A percentile compares a stretch with the other conserved stretches of the same genome.
phyloP scores from a whole-genome alignment of 2,113 vertebrate genomes.

The Probosciger aterrimus region DNA sequence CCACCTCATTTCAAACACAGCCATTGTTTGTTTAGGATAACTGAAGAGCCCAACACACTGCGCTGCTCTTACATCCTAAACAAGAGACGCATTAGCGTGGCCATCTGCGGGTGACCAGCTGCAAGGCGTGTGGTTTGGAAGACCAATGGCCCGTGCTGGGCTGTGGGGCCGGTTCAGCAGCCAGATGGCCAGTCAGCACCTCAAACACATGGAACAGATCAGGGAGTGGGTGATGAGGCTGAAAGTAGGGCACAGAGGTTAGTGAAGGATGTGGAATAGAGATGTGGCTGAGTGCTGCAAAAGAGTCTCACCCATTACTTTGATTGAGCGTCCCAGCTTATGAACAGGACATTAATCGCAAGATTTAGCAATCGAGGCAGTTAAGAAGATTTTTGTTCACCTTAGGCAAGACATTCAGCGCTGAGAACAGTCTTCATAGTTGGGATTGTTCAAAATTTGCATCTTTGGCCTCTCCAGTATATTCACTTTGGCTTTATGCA shows the following conservation, averaged over 20 bases:
- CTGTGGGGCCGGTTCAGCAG: rapidly evolving
- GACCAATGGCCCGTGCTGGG: neutral
- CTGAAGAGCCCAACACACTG: neutral
- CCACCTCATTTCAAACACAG: neutral
- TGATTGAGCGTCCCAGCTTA: neutral
- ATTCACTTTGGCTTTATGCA: constrained; percentile 38
- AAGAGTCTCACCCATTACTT: neutral
- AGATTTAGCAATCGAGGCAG: neutral
- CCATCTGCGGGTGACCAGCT: constrained; percentile 32
- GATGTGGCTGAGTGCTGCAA: neutral
- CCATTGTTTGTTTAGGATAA: neutral
- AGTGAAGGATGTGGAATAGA: rapidly evolving
- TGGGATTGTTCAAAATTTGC: constrained; percentile 21
- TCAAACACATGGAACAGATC: neutral
- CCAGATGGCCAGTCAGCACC: neutral
- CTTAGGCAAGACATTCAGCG: constrained; percentile 20
- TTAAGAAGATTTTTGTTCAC: neutral
- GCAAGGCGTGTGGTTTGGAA: neutral
- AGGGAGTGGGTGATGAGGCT: neutral
- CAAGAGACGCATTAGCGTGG: neutral
- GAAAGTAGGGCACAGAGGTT: neutral
- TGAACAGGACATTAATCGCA: neutral
- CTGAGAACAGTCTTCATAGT: neutral
- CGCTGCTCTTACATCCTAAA: neutral
- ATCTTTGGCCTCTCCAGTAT: constrained; percentile 2